Evolutionary conservation across 2,888 invertebrate species (phyloP), one percentile per base, ranked within the genome.

Genomic region (Synanthedon andrenaeformis): DNA sequence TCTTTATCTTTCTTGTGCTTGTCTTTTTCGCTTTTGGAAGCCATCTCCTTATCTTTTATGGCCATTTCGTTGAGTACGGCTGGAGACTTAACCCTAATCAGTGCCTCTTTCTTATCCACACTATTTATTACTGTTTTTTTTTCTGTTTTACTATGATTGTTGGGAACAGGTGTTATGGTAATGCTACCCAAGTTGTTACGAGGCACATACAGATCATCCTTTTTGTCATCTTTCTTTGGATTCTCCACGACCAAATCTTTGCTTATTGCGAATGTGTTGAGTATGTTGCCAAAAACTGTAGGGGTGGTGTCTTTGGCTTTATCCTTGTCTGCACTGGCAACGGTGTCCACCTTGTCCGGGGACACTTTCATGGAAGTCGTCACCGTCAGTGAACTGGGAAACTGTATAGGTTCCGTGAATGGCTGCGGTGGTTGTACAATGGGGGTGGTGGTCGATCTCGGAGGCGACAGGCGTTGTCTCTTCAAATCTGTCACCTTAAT

Each of bases 321-420:
- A 6, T 60, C 51, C 35, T 75, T 73, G 1, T 66, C 62, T 6
- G 58, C 53, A 0, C 51, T 58, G 5, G 28, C 56, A 35, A 67
- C 63, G 0, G 69, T 68, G 12, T 71, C 64, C 0, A 57, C 51
- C 49, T 70, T 72, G 2, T 72, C 75, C 0, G 64, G 57, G 0
- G 65, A 58, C 6, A n/a, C 23, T 35, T 71, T 72, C 3, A 67
- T 59, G 1, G 74, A 71, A 1, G 84, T 77, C 8, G 83, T 87
- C 57, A 86, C 84, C 0, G 86, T 87, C n/a, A 87, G 74, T 0
- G 86, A 78, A 59, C 82, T 81, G 0, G 86, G 86, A 66, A 87
- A 86, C 52, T 77, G 79, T 54, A 87, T 82, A 23, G 75, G 77
- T 53, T 85, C 85, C 0, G 70, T 53, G 67, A 76, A 78, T 0